Evolutionary conservation across 2,113 vertebrate genomes (phyloP).

Genomic region (Mirounga angustirostris): DNA sequence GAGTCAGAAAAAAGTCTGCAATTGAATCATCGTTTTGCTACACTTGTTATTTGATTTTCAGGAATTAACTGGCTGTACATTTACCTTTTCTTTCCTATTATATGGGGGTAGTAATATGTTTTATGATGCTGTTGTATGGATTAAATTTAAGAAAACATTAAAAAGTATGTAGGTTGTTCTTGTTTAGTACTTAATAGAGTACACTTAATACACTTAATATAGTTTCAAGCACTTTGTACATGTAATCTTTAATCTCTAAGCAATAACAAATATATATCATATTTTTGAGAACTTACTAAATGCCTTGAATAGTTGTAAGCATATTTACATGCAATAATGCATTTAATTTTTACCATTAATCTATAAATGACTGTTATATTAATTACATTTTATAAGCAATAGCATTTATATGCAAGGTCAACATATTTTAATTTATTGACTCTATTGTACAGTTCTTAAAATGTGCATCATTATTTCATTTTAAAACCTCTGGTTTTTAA

Average conservation of each 20-base stretch:
- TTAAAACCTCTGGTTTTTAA: neutral
- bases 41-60: slow-evolving; percentile 18
- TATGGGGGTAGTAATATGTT: neutral
- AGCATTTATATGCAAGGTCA: neutral
- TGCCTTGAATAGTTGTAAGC: neutral
- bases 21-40: neutral
- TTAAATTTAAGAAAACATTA: neutral
- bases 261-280: neutral
- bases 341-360: neutral
- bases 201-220: neutral
- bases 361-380: neutral
- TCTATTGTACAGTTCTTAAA: neutral
- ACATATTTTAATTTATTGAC: slow-evolving; percentile 9
- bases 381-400: neutral
- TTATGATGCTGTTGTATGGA: neutral
- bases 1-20: neutral
- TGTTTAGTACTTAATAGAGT: neutral
- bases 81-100: neutral
- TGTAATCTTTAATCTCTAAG: neutral
- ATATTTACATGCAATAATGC: neutral
- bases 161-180: neutral
- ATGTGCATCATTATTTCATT: neutral
- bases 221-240: neutral
- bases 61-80: neutral
- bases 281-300: slow-evolving; percentile 14